phyloP scores from a whole-genome alignment of 2,797 vertebrate genomes.

The Chrysocyon brachyurus region DNA sequence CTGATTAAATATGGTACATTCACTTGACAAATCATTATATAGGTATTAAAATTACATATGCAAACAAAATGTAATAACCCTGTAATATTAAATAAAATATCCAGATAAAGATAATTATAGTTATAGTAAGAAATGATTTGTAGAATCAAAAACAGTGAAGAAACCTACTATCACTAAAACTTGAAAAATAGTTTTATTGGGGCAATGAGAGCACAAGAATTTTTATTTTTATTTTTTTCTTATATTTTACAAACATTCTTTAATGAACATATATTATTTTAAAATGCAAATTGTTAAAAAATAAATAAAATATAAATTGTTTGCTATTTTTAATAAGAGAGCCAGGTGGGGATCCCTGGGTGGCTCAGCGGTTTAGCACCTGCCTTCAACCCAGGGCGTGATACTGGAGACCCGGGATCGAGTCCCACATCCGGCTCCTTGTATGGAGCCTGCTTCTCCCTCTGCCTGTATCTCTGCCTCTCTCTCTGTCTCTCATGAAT shows the following conservation, averaged over 20 bases:
- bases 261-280: conserved; percentile 10
- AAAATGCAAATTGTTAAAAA: background rate
- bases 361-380: too few species aligned
- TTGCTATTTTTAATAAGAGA: background rate
- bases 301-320: conserved; percentile 1
- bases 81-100: background rate
- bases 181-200: background rate
- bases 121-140: background rate
- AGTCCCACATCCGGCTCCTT: too few species aligned
- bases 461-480: too few species aligned
- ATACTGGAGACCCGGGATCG: too few species aligned
- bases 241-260: background rate
- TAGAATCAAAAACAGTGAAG: background rate
- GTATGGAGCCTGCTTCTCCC: too few species aligned
- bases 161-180: conserved; percentile 24
- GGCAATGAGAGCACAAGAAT: background rate
- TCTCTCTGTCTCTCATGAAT: too few species aligned
- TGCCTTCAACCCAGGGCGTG: too few species aligned
- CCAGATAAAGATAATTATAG: conserved; percentile 33
- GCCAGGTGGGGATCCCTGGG: background rate
- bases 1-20: fast-evolving
- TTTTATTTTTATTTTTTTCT: conserved; percentile 33
- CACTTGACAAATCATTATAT: background rate
- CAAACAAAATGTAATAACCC: background rate
- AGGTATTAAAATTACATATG: background rate